Base-by-base conservation (phyloP, 1,140 invertebrate genomes). In the Plodia interpunctella region DNA sequence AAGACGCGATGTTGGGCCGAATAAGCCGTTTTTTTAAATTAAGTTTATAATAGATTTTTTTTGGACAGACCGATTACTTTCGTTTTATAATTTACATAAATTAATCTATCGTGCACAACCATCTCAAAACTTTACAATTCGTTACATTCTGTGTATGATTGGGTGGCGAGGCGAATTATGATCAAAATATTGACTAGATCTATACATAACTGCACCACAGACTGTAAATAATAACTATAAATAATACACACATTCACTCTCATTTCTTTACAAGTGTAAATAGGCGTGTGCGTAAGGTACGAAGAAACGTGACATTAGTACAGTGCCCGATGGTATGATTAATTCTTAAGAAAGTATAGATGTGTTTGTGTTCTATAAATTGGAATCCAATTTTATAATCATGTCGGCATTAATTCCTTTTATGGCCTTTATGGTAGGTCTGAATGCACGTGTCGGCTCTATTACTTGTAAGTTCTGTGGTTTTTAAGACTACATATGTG, bases 91-190 rank as follows among this genome's bases (percentile, higher is more conserved):
- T 72, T 44, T 74, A 68, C 58, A 65, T 67, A 69, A 69, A 68
- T 68, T 66, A 72, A 76, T 71, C 80, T 87, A 88, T 79, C 74
- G 82, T 87, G 86, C 86, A 88, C 86, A 88, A 88, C 86, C 85
- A 80, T 88, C 73, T 78, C 80, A 78, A 73, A 73, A 70, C 65
- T 77, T 78, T 76, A 68, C 69, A 70, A 67, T 72, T 71, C 62
- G 61, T 65, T 68, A 66, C 62, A 60, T 57, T 60, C 54, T 49
- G 61, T 63, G 59, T 62, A 30, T 55, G 56, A 17, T 44, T 58
- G 55, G 44, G 32, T 54, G 32, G 32, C 13, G 21, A 13, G 20
- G n/a, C 18, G 44, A 44, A 44, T 49, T 57, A 55, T 30, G 53
- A 55, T 52, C 51, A 15, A 57, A 28, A 21, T 50, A 55, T 60